Percentiles rank a stretch among this genome's conserved stretches.
phyloP scores from a whole-genome alignment of 2,113 vertebrate species.

The Microtus richardsoni region DNA sequence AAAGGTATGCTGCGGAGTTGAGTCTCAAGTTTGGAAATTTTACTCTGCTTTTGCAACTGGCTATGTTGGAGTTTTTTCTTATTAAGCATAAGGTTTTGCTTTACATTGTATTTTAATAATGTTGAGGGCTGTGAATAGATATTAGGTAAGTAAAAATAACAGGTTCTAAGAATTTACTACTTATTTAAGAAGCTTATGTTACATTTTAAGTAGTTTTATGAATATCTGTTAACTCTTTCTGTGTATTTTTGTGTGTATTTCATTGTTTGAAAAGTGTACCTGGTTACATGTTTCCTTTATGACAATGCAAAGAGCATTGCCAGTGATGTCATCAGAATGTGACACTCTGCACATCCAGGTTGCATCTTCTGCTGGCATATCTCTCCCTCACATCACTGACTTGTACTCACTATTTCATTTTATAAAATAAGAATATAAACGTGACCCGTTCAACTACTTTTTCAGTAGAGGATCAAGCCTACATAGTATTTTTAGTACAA shows the following conservation, averaged over 20 bases:
- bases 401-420: slow-evolving; percentile 24
- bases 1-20: slow-evolving; percentile 77
- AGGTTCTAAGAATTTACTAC: slow-evolving; percentile 17
- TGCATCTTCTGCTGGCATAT: slow-evolving; percentile 30
- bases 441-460: not conserved
- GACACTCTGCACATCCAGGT: not conserved
- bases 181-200: not conserved
- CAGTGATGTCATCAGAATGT: not conserved
- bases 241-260: not conserved
- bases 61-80: not conserved
- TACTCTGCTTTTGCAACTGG: not conserved
- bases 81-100: not conserved
- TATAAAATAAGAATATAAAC: slow-evolving; percentile 39
- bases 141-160: not conserved
- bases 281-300: slow-evolving; percentile 14
- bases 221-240: not conserved
- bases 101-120: slow-evolving; percentile 42
- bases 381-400: not conserved
- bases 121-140: slow-evolving; percentile 3
- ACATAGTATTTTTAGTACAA: slow-evolving; percentile 31
- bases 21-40: not conserved
- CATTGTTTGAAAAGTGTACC: not conserved
- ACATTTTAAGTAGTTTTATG: not conserved
- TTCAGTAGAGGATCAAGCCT: not conserved
- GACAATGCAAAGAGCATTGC: not conserved